Conservation (phyloP, 1,140 invertebrate genomes). For the Aphelenchoides avenae region DNA sequence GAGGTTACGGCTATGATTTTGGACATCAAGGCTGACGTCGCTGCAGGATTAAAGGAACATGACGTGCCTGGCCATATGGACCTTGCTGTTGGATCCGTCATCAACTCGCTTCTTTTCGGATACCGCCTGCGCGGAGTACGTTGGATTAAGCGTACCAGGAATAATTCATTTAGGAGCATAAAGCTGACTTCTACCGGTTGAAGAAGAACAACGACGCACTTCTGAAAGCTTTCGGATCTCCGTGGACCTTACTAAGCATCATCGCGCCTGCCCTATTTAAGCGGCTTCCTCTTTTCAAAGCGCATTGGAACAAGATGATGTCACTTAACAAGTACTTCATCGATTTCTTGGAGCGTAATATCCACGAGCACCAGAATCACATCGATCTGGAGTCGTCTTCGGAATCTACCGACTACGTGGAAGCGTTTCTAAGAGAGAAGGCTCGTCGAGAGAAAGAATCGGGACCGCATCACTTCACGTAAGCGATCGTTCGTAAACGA, state of each 20-base stretch:
- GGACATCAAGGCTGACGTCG: too few relatives aligned
- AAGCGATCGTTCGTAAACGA: background rate
- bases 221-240: too few relatives aligned
- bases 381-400: background rate
- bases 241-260: background rate
- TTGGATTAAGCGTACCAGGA: too few relatives aligned
- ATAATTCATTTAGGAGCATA: too few relatives aligned
- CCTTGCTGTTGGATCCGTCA: background rate
- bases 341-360: background rate
- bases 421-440: background rate
- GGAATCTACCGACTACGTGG: background rate
- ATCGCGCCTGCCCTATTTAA: background rate
- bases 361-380: constrained; percentile 1
- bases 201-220: too few relatives aligned
- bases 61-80: constrained; percentile 6
- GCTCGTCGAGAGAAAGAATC: background rate
- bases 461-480: too few relatives aligned
- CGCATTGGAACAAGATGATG: background rate
- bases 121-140: constrained; percentile 5
- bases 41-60: too few relatives aligned
- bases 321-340: background rate
- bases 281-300: constrained; percentile 6
- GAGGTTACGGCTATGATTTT: too few relatives aligned
- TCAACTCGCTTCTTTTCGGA: constrained; percentile 10
- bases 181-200: too few relatives aligned